These are phyloP conservation scores for Festucalex cinctus DNA, from an alignment of 2,113 vertebrate genomes.

Conservation along the genomic window DNA sequence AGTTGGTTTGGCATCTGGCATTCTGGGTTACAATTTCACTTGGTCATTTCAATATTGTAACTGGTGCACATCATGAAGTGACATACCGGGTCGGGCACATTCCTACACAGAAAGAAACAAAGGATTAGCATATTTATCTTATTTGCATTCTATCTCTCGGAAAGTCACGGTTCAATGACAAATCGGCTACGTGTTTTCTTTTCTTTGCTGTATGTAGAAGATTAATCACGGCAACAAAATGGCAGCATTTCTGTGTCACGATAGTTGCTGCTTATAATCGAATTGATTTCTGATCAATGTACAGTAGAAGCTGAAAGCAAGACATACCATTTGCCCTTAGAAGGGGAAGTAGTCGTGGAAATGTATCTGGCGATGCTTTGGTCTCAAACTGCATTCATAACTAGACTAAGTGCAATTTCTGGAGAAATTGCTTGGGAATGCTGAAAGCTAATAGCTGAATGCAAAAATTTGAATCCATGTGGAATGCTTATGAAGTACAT, in stretches of 20 bases:
- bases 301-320: not conserved
- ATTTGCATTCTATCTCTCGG: not conserved
- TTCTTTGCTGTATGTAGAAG: not conserved
- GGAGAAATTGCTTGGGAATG: too few species aligned
- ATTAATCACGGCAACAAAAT: not conserved
- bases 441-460: too few species aligned
- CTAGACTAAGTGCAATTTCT: too few species aligned
- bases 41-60: not conserved
- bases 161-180: not conserved
- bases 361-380: not conserved
- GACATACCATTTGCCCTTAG: not conserved
- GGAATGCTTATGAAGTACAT: too few species aligned
- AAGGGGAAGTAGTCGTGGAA: not conserved
- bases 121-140: not conserved
- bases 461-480: too few species aligned
- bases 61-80: not conserved
- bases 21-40: not conserved
- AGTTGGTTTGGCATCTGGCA: not conserved
- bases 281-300: not conserved
- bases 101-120: not conserved
- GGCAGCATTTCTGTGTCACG: not conserved
- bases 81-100: not conserved
- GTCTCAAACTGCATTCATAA: not conserved
- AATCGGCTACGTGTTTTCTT: not conserved
- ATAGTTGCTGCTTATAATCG: not conserved